Evolutionary conservation across 2,888 invertebrate genomes (phyloP), one percentile per base, ranked within the genome.

Genomic region (Heliconius ethilla): DNA sequence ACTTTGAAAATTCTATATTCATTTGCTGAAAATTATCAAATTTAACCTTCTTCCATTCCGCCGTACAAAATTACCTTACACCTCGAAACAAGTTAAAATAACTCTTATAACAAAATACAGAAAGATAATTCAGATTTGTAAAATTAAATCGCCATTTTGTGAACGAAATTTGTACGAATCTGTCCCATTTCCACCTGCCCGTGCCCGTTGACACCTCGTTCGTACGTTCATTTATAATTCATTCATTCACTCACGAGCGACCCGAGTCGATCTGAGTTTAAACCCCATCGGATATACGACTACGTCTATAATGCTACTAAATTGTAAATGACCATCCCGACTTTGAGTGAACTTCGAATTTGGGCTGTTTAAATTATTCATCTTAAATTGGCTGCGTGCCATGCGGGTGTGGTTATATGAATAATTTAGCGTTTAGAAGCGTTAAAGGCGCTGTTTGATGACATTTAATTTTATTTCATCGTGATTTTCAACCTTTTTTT

Each of bases 281-380:
- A 82, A 83, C 87, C 88, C 84, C 81, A 81, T 80, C 75, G 82
- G 83, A 84, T 87, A 85, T 59, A 59, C 59, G 59, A 59, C 59
- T 85, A 85, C 86, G 84, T 85, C 89, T 89, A 90, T 90, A 90
- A 90, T 89, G 88, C 89, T 90, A 82, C 89, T 90, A 90, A 90
- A 90, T 90, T 89, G 87, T 90, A 88, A 89, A 90, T 90, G 89
- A 87, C 89, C 89, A 82, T 87, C 87, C 86, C 87, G 89, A 89
- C 90, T 90, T 89, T 88, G 89, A 88, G 84, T 85, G 87, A 89
- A 89, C 88, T 89, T 89, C 83, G 87, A 86, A 90, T 88, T 90
- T 89, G 83, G 87, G 86, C 83, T 86, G 83, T 85, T 85, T 91
- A 86, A 91, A 90, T 91, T 88, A 91, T 91, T 90, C 87, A 91